phyloP scores from a whole-genome alignment of 2,888 invertebrate genomes.

The Cataglyphis albicans region DNA sequence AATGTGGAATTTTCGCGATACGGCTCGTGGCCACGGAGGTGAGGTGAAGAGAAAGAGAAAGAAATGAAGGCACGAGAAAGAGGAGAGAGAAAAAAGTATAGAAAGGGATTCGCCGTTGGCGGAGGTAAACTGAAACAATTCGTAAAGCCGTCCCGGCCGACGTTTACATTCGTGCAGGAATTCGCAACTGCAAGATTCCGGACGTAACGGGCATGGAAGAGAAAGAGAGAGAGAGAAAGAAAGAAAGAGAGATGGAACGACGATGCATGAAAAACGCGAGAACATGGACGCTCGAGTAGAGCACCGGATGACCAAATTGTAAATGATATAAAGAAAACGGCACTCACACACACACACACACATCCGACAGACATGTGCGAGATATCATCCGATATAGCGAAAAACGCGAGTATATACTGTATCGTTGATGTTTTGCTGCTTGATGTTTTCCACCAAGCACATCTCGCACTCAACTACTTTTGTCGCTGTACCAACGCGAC shows the following conservation, averaged over 20 bases:
- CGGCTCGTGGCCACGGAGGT: constrained; percentile 48
- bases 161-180: constrained; percentile 81
- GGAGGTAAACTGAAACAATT: constrained; percentile 72
- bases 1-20: constrained; percentile 77
- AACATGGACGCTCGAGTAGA: constrained; percentile 38
- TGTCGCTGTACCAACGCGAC: constrained; percentile 15
- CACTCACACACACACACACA: too few species aligned
- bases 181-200: constrained; percentile 83
- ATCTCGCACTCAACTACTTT: constrained; percentile 18
- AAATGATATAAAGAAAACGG: constrained; percentile 37
- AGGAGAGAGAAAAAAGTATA: constrained; percentile 8
- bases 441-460: constrained; percentile 29
- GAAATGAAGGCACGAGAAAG: constrained; percentile 4
- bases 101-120: constrained; percentile 37
- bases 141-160: constrained; percentile 72
- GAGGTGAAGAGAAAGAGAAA: constrained; percentile 47
- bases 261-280: constrained; percentile 57
- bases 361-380: constrained; percentile 46
- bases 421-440: constrained; percentile 46
- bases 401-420: constrained; percentile 37
- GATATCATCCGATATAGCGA: constrained; percentile 59
- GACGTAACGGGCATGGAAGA: constrained; percentile 51
- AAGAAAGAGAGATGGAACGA: constrained; percentile 21
- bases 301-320: constrained; percentile 29
- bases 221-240: background rate